Conservation (phyloP, 1,140 invertebrate genomes). For the Drosophila ananassae region DNA sequence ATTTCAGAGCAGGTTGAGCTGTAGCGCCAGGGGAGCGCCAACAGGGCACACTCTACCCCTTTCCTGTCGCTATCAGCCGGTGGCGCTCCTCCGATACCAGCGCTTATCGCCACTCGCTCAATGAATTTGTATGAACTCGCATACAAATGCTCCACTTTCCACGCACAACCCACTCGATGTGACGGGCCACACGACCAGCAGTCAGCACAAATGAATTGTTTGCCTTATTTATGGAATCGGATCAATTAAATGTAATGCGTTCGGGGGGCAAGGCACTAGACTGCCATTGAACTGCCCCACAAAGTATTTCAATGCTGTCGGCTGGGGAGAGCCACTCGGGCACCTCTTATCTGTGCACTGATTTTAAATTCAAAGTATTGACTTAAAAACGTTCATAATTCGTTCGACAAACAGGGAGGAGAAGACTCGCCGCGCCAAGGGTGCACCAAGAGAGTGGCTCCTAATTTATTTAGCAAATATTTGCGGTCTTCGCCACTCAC, state of each 20-base stretch:
- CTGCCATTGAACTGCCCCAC: slow-evolving; percentile 17
- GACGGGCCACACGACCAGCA: slow-evolving; percentile 23
- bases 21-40: slow-evolving; percentile 12
- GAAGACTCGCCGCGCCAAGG: background rate
- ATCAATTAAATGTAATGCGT: slow-evolving; percentile 52
- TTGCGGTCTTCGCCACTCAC: slow-evolving; percentile 41
- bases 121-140: background rate
- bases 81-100: slow-evolving; percentile 7
- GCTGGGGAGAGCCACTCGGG: slow-evolving; percentile 18
- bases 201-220: slow-evolving; percentile 33
- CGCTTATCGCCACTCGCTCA: slow-evolving; percentile 36
- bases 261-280: slow-evolving; percentile 8
- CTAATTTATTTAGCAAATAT: slow-evolving; percentile 72
- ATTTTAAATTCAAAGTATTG: slow-evolving; percentile 59
- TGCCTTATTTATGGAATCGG: slow-evolving; percentile 32
- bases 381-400: slow-evolving; percentile 26
- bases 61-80: slow-evolving; percentile 35
- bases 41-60: background rate
- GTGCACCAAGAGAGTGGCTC: slow-evolving; percentile 9
- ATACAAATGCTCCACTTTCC: slow-evolving; percentile 23
- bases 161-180: slow-evolving; percentile 13
- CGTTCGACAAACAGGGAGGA: slow-evolving; percentile 28
- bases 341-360: slow-evolving; percentile 18
- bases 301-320: slow-evolving; percentile 34
- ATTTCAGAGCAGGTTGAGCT: slow-evolving; percentile 39